These are phyloP conservation scores for Tympanuchus pallidicinctus DNA, from an alignment of 2,113 vertebrate species.

Conservation along the genomic window DNA sequence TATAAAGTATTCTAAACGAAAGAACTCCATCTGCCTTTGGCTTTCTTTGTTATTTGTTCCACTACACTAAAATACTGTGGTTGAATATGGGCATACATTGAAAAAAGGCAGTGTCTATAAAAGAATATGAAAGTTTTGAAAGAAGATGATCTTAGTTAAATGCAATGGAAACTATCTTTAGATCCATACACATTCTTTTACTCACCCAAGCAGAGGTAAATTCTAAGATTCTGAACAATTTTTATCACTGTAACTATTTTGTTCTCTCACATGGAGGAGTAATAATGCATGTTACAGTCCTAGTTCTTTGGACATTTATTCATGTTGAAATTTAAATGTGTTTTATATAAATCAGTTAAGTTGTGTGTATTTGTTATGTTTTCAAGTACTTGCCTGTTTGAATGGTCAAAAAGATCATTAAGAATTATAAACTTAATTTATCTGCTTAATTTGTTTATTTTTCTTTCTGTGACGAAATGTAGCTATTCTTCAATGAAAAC, in stretches of 20 bases:
- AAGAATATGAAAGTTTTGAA: conserved; percentile 76
- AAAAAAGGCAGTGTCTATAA: conserved; percentile 47
- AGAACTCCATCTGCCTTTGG: conserved; percentile 63
- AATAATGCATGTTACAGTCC: conserved; percentile 28
- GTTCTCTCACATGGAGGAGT: background rate
- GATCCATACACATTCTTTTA: conserved; percentile 11
- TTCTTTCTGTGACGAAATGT: conserved; percentile 68
- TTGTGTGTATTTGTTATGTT: background rate
- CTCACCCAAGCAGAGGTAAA: conserved; percentile 4
- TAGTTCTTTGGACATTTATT: background rate
- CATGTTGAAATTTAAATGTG: background rate
- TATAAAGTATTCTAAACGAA: conserved; percentile 71
- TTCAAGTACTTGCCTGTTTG: background rate
- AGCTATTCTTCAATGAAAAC: conserved; percentile 70
- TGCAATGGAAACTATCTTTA: conserved; percentile 61
- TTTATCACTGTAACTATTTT: conserved; percentile 43
- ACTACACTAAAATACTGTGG: conserved; percentile 72
- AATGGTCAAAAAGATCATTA: conserved; percentile 10
- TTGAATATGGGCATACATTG: conserved; percentile 68
- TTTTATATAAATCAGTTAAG: background rate
- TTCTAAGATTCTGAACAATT: conserved; percentile 48
- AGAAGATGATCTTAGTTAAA: conserved; percentile 71
- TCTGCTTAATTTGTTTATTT: conserved; percentile 69
- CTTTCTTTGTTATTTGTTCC: conserved; percentile 74
- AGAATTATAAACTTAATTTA: conserved; percentile 27